Base-by-base conservation (phyloP, 2,888 invertebrate genomes). In the Steinernema carpocapsae region DNA sequence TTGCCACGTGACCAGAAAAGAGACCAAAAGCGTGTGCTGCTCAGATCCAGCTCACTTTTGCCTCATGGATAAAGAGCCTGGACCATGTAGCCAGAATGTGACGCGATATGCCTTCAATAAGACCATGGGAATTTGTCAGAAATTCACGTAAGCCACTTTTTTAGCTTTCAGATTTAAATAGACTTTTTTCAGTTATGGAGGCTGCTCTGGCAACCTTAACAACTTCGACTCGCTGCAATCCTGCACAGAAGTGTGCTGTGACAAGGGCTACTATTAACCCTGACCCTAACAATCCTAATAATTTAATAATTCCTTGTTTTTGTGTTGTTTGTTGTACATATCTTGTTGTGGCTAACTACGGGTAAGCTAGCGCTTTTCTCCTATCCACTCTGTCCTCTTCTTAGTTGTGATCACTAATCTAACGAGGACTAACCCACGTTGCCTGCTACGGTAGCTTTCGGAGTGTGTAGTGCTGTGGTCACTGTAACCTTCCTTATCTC, bases 21-120 rank as follows among this genome's bases (percentile, higher is more conserved):
- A 71, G 19, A 72, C 71, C 10, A 26, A 78, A 2, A 82, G 82
- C 1, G 79, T 84, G 2, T 85, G 85, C 72, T 85, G 85, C 70
- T 74, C 76, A 0, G 79, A 81, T 76, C 79, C 78, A 76, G 77
- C 77, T 19, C 24, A 51, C 17, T 77, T 77, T 43, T 77, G 78
- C 64, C 37, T 76, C 24, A 72, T 73, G 22, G 74, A 72, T 4
- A 72, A 43, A 29, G 74, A 74, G n/a, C 45, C 72, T 4, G 78
- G 78, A 1, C 73, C 74, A 0, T 77, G 78, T 46, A 43, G 48
- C n/a, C 70, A 74, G 10, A 70, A 45, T 10, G 42, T 72, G 43
- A 75, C 52, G 7, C 45, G 74, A 32, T 77, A 74, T 70, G 71
- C 70, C 74, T 82, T 70, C 74, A 82, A 83, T 64, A 79, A 76